Base-by-base conservation (phyloP, 2,888 invertebrate genomes). In the Harmothoe impar region DNA sequence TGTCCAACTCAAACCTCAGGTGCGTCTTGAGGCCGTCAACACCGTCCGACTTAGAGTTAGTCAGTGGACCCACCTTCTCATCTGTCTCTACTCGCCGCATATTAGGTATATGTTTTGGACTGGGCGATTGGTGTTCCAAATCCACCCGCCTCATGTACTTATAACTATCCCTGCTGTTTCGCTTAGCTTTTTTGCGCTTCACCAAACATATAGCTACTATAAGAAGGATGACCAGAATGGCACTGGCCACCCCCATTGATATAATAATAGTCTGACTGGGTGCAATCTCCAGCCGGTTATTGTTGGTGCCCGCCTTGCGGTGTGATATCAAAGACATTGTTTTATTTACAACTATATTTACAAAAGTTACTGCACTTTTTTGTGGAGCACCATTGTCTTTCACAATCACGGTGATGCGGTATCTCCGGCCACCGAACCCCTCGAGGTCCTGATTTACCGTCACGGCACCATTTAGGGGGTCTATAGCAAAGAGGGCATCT, bases 341-440 rank as follows among this genome's bases (percentile, higher is more conserved):
- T 90, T 90, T 91, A 12, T 89, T 91, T 0, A 92, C 88, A 35
- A 92, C 52, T 20, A 92, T 81, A 29, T 84, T 33, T n/a, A 91
- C n/a, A 23, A 20, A 31, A 51, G 89, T 90, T 20, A 89, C 81
- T 17, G 89, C 78, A 12, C 43, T 56, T 33, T 89, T 89, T 0
- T 51, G 91, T 7, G 91, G 91, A 10, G 86, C 68, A 20, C 92
- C 92, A 12, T 77, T 86, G 81, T 92, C 92, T 35, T 90, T 89
- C 20, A 90, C 92, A 29, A 84, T 89, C 15, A 92, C 85, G 23
- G 89, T 90, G 54, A 92, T n/a, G 3, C 56, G 54, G 86, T 90
- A 92, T 33, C 72, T 29, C 29, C 89, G 81, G 17, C 62, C 72
- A 29, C 51, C 43, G 51, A 77, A 35, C n/a, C 72, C 84, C 62